Evolutionary conservation across 2,797 vertebrate genomes (phyloP), one percentile per base, ranked within the genome.

Genomic region (Macropodus opercularis): DNA sequence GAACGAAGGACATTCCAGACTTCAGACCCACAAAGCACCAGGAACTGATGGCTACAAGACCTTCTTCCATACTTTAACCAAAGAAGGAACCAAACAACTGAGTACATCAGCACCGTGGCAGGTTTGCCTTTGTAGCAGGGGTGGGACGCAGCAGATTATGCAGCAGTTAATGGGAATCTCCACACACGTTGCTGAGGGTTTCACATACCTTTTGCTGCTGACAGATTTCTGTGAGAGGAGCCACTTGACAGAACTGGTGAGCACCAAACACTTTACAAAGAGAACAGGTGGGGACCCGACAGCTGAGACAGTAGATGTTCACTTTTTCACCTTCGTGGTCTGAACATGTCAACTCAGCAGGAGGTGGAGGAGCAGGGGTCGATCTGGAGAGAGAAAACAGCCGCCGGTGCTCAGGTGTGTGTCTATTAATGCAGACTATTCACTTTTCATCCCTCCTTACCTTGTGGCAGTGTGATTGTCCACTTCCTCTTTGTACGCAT

Each of bases 231-330:
- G 75, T 62, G 29, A 94, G 83, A 3, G 92, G 92, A 18, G 90
- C 89, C 66, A 94, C 94, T 54, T 86, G 71, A 15, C 92, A 94
- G 19, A 83, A 61, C 71, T 83, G 89, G 79, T 94, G 93, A 12
- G 86, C 85, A 2, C 94, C 93, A 3, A 95, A 94, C 49, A 94
- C 93, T 75, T 94, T 94, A 74, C 93, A 94, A n/a, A 95, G 90
- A 3, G 93, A 94, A 22, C 93, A 94, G 4, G 92, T 93, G 24
- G 93, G 90, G 6, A 87, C 43, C 46, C 90, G 87, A 56, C 93
- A 94, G 21, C 79, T 90, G 53, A 92, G 65, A 23, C 93, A 94
- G 76, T 89, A 94, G 85, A 95, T 93, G 86, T 94, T 95, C 72
- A 94, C 78, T 65, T 88, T 94, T 65, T 95, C 93, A 0, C 89